phyloP scores from a whole-genome alignment of 2,113 vertebrate species.

The Archocentrus centrarchus region DNA sequence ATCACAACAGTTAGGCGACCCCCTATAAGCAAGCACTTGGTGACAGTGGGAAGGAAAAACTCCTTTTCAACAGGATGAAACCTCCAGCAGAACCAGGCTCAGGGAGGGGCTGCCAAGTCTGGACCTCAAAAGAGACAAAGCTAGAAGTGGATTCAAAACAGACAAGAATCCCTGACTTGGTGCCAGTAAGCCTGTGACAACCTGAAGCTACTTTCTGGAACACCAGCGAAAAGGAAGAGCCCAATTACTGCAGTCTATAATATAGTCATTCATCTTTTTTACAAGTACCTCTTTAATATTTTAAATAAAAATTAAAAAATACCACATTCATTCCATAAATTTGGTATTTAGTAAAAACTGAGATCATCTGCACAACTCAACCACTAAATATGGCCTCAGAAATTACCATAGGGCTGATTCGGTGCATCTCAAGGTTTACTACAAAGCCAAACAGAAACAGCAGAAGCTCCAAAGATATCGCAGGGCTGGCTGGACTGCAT shows the following conservation, averaged over 20 bases:
- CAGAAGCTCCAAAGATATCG: neutral
- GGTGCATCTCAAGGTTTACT: neutral
- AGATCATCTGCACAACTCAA: neutral
- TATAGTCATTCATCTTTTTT: neutral
- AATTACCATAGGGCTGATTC: neutral
- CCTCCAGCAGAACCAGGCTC: neutral
- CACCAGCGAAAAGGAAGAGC: neutral
- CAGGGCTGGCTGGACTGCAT: neutral
- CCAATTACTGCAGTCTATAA: neutral
- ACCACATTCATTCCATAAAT: neutral
- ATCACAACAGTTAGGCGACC: neutral
- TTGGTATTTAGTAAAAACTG: neutral
- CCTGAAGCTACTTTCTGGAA: neutral
- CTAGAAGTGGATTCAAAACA: neutral
- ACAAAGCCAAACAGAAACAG: neutral
- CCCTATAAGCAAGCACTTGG: neutral
- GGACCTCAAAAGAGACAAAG: neutral
- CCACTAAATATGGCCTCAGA: neutral
- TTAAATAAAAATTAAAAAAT: neutral
- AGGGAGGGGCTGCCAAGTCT: neutral
- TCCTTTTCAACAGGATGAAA: neutral
- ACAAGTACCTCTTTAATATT: neutral
- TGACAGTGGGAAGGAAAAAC: neutral
- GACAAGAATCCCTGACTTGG: conserved; percentile 56
- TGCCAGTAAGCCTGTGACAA: neutral